A percentile compares a stretch with the other conserved stretches of the same genome.
phyloP scores from a whole-genome alignment of 1,140 invertebrate species.

The Maconellicoccus hirsutus region DNA sequence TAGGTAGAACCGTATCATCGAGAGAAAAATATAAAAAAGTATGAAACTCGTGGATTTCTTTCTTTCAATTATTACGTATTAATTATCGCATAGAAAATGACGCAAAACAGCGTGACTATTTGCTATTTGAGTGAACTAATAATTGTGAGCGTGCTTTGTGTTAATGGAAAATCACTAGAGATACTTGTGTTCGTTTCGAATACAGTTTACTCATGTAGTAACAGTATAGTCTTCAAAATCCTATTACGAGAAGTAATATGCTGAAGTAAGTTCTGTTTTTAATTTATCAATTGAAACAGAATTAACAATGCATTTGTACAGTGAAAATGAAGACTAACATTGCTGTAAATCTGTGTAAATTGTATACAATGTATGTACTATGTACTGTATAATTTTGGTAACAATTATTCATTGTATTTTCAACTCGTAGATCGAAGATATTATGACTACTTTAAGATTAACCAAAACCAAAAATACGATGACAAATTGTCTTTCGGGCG shows the following conservation, averaged over 20 bases:
- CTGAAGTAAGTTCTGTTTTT: too few relatives aligned
- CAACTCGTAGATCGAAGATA: slow-evolving; percentile 53
- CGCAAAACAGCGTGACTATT: background rate
- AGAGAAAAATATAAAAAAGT: slow-evolving; percentile 58
- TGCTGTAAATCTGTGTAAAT: too few relatives aligned
- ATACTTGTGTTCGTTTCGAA: too few relatives aligned
- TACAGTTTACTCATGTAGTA: too few relatives aligned
- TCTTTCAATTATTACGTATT: background rate
- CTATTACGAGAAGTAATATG: too few relatives aligned
- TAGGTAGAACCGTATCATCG: slow-evolving; percentile 50
- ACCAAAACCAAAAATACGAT: slow-evolving; percentile 50
- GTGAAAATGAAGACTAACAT: too few relatives aligned
- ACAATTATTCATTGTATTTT: slow-evolving; percentile 22
- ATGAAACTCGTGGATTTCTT: slow-evolving; percentile 34
- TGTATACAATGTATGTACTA: too few relatives aligned
- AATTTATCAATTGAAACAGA: too few relatives aligned
- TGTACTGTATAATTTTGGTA: background rate
- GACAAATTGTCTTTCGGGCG: slow-evolving; percentile 68
- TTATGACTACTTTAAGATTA: slow-evolving; percentile 52
- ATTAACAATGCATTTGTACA: too few relatives aligned
- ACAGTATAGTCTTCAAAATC: too few relatives aligned
- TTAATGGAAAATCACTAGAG: too few relatives aligned
- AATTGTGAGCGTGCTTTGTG: too few relatives aligned
- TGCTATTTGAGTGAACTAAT: background rate
- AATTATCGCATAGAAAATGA: background rate